phyloP scores from a whole-genome alignment of 1,140 invertebrate genomes.

The Uloborus diversus region DNA sequence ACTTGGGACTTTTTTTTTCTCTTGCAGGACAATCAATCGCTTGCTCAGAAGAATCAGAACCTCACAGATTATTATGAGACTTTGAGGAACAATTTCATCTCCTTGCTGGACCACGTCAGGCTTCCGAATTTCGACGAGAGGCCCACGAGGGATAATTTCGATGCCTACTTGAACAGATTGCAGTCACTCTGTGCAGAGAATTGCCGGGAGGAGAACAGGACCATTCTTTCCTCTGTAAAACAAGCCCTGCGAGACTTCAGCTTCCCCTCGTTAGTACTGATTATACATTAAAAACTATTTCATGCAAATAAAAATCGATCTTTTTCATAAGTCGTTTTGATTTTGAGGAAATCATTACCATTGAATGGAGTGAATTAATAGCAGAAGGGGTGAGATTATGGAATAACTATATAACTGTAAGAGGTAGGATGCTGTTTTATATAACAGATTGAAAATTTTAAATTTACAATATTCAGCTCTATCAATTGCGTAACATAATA shows the following conservation, averaged over 20 bases:
- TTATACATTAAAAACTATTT: not conserved
- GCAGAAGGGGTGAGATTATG: too few species aligned
- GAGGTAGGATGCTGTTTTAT: too few species aligned
- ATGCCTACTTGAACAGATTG: conserved; percentile 89
- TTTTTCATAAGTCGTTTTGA: too few species aligned
- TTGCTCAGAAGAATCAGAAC: conserved; percentile 77
- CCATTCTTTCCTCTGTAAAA: conserved; percentile 88
- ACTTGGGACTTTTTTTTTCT: conserved; percentile 29
- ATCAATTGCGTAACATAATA: too few species aligned
- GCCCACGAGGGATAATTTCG: conserved; percentile 79
- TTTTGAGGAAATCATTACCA: too few species aligned
- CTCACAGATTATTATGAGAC: conserved; percentile 91
- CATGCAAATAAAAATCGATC: too few species aligned
- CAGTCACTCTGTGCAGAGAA: conserved; percentile 82
- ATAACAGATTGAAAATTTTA: too few species aligned
- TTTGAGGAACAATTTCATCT: conserved; percentile 91
- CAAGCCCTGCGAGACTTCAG: conserved; percentile 90
- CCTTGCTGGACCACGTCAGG: conserved; percentile 85
- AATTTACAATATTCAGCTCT: too few species aligned
- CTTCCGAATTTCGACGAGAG: conserved; percentile 76
- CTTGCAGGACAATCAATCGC: conserved; percentile 68
- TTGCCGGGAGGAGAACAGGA: conserved; percentile 72
- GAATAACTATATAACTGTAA: too few species aligned
- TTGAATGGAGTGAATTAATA: too few species aligned
- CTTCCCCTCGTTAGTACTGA: conserved; percentile 66